Evolutionary conservation across 2,113 vertebrate species (phyloP), one percentile per base, ranked within the genome.

Genomic region (Falco punctatus): DNA sequence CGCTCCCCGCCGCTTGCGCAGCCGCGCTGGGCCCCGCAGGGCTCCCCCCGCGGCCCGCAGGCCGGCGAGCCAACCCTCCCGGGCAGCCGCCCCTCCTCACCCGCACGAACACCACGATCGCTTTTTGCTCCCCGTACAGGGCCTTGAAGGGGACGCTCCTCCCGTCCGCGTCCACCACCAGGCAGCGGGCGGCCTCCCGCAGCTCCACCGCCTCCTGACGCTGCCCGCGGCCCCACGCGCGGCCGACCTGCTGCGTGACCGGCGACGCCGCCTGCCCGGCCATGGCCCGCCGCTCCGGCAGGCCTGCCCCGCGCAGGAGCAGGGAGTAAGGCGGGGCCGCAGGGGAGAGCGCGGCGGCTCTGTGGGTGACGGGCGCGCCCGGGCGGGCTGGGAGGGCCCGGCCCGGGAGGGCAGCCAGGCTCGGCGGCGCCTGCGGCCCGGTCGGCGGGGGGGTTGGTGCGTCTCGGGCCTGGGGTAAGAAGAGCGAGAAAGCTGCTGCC

Each of bases 81-180:
- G 18, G 35, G 38, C 33, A 30, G 44, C 14, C 46, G 46, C 19
- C 16, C 59, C 42, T 78, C 33, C 98, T 98, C 98, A 99, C 99
- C 99, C 99, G 97, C 80, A 99, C 98, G 78, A 99, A 99, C 69
- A 99, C 91, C 65, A 99, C 97, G 82, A 99, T 96, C 0, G 99
- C 97, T 92, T 98, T 99, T 71, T 97, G 98, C 87, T 98, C 97
- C 67, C 97, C 71, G 88, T 98, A 99, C 88, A 99, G 97, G 66
- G 92, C 93, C 88, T 96, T 97, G 94, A 99, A 99, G 4, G 96
- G 94, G 40, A 98, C 1, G 48, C 73, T 87, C 38, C 80, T 91
- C 26, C 99, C 99, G 11, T 92, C 77, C 4, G 97, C 97, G 88
- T 99, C 98, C 95, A 98, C 97, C 84, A 99, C 93, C 1, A 94